Percentiles rank a stretch among this genome's conserved stretches.
These are phyloP conservation scores for Luscinia megarhynchos DNA, from an alignment of 2,797 vertebrate species.

Conservation along the genomic window DNA sequence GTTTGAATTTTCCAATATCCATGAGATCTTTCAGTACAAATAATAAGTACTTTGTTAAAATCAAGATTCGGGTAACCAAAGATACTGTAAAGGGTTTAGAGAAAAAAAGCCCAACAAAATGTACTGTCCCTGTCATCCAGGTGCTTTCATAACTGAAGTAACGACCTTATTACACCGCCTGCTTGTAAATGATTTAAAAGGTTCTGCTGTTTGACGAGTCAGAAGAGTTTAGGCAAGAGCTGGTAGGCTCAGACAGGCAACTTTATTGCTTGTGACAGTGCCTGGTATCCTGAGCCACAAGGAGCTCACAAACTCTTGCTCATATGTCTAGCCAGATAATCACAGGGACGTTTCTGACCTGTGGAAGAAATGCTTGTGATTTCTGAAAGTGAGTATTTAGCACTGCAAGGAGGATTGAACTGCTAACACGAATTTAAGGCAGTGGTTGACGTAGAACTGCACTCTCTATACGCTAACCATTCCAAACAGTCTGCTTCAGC, in stretches of 20 bases:
- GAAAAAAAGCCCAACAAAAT: not conserved
- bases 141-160: not conserved
- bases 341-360: not conserved
- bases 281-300: conserved; percentile 11
- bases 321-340: conserved; percentile 16
- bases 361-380: not conserved
- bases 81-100: not conserved
- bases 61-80: not conserved
- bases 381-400: not conserved
- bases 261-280: conserved; percentile 33
- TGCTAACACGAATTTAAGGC: not conserved
- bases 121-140: not conserved
- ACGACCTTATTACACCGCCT: not conserved
- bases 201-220: not conserved
- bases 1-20: not conserved
- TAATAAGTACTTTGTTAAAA: not conserved
- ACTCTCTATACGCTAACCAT: not conserved
- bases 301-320: conserved; percentile 4
- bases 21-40: not conserved
- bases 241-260: conserved; percentile 3
- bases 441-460: not conserved
- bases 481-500: not conserved
- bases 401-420: not conserved
- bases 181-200: conserved; percentile 22
- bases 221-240: conserved; percentile 28